Percentiles rank a stretch among this genome's conserved stretches.
phyloP scores from a whole-genome alignment of 2,113 vertebrate genomes.

The Oryzias melastigma region DNA sequence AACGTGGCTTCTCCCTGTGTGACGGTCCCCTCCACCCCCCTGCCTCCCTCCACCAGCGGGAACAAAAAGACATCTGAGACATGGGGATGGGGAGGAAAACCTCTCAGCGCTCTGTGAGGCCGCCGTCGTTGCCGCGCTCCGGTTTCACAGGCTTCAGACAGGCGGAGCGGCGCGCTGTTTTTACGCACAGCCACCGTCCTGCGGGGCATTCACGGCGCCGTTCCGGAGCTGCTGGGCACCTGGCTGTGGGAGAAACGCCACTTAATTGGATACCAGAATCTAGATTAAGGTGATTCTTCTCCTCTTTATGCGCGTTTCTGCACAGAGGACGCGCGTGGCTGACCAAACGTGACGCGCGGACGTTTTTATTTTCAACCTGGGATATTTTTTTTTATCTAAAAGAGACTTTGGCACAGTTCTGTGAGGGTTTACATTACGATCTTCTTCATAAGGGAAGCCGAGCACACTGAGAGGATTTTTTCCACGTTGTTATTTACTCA shows the following conservation, averaged over 20 bases:
- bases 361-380: not conserved
- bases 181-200: conserved; percentile 61
- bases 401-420: not conserved
- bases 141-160: conserved; percentile 66
- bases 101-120: conserved; percentile 53
- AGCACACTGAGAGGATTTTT: conserved; percentile 22
- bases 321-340: conserved; percentile 11
- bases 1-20: conserved; percentile 19
- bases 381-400: conserved; percentile 6
- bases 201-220: conserved; percentile 35
- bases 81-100: conserved; percentile 55
- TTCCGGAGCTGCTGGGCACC: conserved; percentile 23
- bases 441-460: not conserved
- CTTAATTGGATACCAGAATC: conserved; percentile 44
- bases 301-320: not conserved
- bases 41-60: conserved; percentile 27
- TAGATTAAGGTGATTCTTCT: not conserved
- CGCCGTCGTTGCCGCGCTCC: conserved; percentile 45
- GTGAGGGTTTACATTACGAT: not conserved
- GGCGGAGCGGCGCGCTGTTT: conserved; percentile 59
- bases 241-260: conserved; percentile 31
- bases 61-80: conserved; percentile 72
- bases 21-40: conserved; percentile 37
- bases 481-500: conserved; percentile 48
- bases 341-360: conserved; percentile 44